Evolutionary conservation across 2,113 vertebrate genomes (phyloP), one percentile per base, ranked within the genome.

Genomic region (Boulengeromyrus knoepffleri): DNA sequence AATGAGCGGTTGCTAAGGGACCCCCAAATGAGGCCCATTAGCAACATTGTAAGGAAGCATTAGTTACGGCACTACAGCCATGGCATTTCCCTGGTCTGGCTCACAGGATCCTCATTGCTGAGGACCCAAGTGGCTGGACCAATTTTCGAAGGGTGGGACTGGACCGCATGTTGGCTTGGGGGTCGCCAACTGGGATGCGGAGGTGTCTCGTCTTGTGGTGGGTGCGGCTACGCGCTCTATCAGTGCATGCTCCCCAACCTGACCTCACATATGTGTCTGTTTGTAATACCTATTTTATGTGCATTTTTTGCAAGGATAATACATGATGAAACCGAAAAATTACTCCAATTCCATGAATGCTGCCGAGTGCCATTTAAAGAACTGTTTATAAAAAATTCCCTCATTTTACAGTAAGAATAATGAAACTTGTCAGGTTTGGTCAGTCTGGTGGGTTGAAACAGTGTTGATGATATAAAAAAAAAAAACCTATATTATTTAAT

Each of bases 381-480:
- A 87, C 46, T 31, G 8, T 27, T 49, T 86, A 6, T 86, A 50
- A 87, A 31, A 87, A 10, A 46, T 5, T 46, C 42, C 46, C 24
- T 85, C 46, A 46, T 45, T 85, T 49, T n/a, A 85, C 56, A 85
- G 12, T 87, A 31, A 46, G 39, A 12, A 12, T 31, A 12, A 87
- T 31, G 0, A 52, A 50, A 52, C 39, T 52, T 88, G 53, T 91
- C 85, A 89, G 83, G 88, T 87, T 92, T 53, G 52, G 56, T 91
- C 70, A 80, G 77, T 91, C 24, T 70, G n/a, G 27, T 70, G 9
- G 6, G 62, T 80, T 89, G 88, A 10, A 39, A 77, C 6, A 45
- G 36, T 56, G 19, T 53, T 83, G 77, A 83, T 39, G 17, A 80
- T 36, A 17, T 36, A 17, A 84, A 19, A 42, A 84, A 7, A 13